A percentile compares a stretch with the other conserved stretches of the same genome.
phyloP scores from a whole-genome alignment of 2,113 vertebrate genomes.

The Dendrocopos noguchii region DNA sequence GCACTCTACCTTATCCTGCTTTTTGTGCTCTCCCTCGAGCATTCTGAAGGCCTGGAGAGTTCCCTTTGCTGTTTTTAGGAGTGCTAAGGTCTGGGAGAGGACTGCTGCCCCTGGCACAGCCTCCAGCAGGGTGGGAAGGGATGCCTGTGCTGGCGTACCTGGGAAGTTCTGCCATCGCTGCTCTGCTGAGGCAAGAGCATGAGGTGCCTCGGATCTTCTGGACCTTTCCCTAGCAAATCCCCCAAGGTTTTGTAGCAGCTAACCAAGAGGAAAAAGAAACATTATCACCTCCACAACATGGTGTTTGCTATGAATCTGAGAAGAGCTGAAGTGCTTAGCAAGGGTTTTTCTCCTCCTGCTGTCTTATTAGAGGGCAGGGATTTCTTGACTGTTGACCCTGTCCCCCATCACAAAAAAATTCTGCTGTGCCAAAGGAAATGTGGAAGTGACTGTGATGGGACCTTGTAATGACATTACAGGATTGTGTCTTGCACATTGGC shows the following conservation, averaged over 20 bases:
- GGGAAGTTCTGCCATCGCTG: background rate
- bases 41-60: background rate
- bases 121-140: background rate
- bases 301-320: conserved; percentile 53
- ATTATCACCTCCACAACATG: conserved; percentile 14
- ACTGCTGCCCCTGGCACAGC: background rate
- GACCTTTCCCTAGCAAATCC: background rate
- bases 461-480: conserved; percentile 67
- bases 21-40: background rate
- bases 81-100: background rate
- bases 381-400: conserved; percentile 61
- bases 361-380: conserved; percentile 61
- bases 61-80: background rate
- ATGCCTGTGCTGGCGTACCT: background rate
- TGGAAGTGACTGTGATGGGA: conserved; percentile 61
- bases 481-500: conserved; percentile 42
- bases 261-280: conserved; percentile 12
- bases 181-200: background rate
- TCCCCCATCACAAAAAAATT: conserved; percentile 54
- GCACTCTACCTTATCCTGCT: background rate
- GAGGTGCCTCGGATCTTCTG: background rate
- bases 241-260: conserved; percentile 3
- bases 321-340: conserved; percentile 61
- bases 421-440: conserved; percentile 64
- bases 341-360: conserved; percentile 59